Evolutionary conservation across 2,113 vertebrate genomes (phyloP).

Genomic region (Sebastes fasciatus): DNA sequence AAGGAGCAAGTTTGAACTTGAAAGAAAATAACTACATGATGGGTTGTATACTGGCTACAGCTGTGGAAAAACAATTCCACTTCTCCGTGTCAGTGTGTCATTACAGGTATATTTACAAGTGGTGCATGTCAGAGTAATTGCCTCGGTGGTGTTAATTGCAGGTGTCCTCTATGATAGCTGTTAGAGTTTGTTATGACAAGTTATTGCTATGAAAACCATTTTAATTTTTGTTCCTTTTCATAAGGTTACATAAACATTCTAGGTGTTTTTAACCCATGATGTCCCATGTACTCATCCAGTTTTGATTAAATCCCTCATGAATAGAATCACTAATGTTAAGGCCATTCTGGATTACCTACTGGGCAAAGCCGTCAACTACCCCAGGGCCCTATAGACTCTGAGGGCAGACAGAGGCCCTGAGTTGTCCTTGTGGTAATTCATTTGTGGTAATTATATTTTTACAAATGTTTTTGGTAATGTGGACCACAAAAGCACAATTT

Average conservation of each 20-base stretch:
- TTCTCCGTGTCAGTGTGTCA: slow-evolving; percentile 6
- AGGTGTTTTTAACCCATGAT: not conserved
- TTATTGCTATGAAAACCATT: not conserved
- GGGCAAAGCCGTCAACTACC: not conserved
- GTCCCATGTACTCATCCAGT: not conserved
- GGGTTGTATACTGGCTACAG: not conserved
- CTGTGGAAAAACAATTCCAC: slow-evolving; percentile 6
- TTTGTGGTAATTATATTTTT: not conserved
- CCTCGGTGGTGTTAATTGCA: slow-evolving; percentile 37
- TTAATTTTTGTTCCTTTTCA: not conserved
- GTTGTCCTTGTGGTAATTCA: not conserved
- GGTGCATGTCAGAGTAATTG: slow-evolving; percentile 20
- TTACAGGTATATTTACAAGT: slow-evolving; percentile 53
- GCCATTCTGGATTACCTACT: too few relatives aligned
- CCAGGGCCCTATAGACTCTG: not conserved
- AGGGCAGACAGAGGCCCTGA: not conserved
- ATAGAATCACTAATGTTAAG: not conserved
- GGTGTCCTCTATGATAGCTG: not conserved
- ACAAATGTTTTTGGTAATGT: not conserved
- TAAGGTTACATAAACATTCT: not conserved
- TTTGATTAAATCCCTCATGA: not conserved
- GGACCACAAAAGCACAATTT: not conserved
- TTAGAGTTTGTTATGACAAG: slow-evolving; percentile 36
- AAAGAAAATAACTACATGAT: slow-evolving; percentile 12
- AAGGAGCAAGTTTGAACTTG: slow-evolving; percentile 14